A percentile compares a stretch with the other conserved stretches of the same genome.
phyloP scores from a whole-genome alignment of 2,113 vertebrate genomes.

The Junco hyemalis region DNA sequence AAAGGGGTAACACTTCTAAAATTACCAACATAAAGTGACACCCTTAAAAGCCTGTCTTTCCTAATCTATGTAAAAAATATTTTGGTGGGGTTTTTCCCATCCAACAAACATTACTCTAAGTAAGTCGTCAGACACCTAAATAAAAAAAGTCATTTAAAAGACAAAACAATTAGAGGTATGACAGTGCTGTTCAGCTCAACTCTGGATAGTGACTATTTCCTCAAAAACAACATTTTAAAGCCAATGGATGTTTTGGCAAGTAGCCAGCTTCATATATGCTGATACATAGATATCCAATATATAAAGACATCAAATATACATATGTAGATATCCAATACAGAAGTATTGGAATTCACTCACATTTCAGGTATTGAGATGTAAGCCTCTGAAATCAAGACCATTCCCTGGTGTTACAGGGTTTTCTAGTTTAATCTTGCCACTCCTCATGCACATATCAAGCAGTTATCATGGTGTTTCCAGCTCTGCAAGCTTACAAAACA shows the following conservation, averaged over 20 bases:
- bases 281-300: neutral
- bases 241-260: neutral
- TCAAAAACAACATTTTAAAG: neutral
- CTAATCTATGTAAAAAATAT: slow-evolving; percentile 5
- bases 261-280: neutral
- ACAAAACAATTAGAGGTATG: neutral
- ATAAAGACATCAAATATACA: neutral
- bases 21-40: neutral
- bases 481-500: neutral
- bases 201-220: neutral
- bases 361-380: neutral
- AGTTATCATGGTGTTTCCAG: neutral
- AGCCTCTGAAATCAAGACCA: neutral
- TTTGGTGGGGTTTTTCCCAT: neutral
- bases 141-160: neutral
- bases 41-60: neutral
- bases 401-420: neutral
- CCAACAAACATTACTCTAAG: slow-evolving; percentile 14
- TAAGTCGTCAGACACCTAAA: neutral
- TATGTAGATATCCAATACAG: neutral
- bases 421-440: neutral
- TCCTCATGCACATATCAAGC: neutral
- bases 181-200: neutral
- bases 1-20: neutral
- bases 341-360: neutral